Evolutionary conservation across 2,797 vertebrate species (phyloP).

Genomic region (Mus minutoides): DNA sequence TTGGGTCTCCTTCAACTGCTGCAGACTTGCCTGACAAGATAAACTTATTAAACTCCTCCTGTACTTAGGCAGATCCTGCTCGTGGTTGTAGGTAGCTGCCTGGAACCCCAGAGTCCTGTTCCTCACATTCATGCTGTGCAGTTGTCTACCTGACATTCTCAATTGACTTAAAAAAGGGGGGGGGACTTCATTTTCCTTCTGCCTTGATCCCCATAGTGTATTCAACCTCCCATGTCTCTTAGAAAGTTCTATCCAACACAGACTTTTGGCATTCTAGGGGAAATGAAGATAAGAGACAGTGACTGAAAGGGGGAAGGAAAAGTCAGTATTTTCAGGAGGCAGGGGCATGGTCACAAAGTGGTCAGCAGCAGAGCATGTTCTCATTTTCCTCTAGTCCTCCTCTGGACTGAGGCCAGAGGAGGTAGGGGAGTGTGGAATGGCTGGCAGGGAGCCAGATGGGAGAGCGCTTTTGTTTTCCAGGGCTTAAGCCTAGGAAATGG

Average conservation of each 20-base stretch:
- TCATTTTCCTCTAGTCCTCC: not conserved
- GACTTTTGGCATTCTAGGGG: not conserved
- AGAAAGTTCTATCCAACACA: not conserved
- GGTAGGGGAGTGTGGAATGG: too few relatives aligned
- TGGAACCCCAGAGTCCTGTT: too few relatives aligned
- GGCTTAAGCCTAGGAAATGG: not conserved
- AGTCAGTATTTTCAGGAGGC: not conserved
- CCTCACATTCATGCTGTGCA: not conserved
- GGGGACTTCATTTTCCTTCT: not conserved
- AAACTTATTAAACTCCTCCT: not conserved
- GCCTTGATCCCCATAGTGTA: not conserved
- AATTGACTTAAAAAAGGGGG: not conserved
- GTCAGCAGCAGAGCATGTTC: not conserved
- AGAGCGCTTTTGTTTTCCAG: not conserved
- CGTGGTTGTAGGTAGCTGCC: not conserved
- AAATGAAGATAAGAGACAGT: not conserved
- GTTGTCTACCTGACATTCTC: not conserved
- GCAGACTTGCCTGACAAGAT: not conserved
- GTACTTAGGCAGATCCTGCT: not conserved
- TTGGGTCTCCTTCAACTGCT: not conserved
- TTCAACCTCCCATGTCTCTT: not conserved
- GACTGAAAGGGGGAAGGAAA: not conserved
- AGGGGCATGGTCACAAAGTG: not conserved
- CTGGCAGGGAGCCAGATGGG: not conserved
- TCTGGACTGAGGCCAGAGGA: not conserved